A percentile compares a stretch with the other conserved stretches of the same genome.
Conservation (phyloP, 2,888 invertebrate species). For the Temnothorax unifasciatus region DNA sequence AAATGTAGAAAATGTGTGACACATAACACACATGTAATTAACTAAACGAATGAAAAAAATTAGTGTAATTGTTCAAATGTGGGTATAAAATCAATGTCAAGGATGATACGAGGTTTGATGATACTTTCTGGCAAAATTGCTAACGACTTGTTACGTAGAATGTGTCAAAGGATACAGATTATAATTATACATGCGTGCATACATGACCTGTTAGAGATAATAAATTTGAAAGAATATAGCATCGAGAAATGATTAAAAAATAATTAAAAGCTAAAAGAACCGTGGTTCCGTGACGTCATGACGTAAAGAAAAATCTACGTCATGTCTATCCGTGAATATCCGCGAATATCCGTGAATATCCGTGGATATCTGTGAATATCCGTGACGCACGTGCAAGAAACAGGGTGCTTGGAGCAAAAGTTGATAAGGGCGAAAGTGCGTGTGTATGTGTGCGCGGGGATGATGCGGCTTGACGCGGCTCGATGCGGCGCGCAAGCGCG, state of each 20-base stretch:
- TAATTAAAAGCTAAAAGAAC: not conserved
- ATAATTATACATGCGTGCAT: not conserved
- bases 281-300: not conserved
- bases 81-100: not conserved
- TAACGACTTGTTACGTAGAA: not conserved
- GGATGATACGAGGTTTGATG: not conserved
- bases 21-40: not conserved
- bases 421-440: slow-evolving; percentile 57
- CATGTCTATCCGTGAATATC: not conserved
- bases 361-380: slow-evolving; percentile 1
- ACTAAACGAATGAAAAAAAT: not conserved
- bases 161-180: not conserved
- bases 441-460: slow-evolving; percentile 55
- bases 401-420: slow-evolving; percentile 44
- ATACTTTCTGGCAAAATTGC: not conserved
- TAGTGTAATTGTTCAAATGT: not conserved
- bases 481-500: slow-evolving; percentile 78
- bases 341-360: too few relatives aligned
- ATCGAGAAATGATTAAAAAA: not conserved
- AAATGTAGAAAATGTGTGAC: not conserved
- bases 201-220: not conserved
- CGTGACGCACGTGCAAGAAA: slow-evolving; percentile 53
- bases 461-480: slow-evolving; percentile 67
- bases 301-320: slow-evolving; percentile 29
- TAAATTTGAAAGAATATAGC: not conserved